Evolutionary conservation across 2,888 invertebrate genomes (phyloP), one percentile per base, ranked within the genome.

Genomic region (Agonopterix heracliana): DNA sequence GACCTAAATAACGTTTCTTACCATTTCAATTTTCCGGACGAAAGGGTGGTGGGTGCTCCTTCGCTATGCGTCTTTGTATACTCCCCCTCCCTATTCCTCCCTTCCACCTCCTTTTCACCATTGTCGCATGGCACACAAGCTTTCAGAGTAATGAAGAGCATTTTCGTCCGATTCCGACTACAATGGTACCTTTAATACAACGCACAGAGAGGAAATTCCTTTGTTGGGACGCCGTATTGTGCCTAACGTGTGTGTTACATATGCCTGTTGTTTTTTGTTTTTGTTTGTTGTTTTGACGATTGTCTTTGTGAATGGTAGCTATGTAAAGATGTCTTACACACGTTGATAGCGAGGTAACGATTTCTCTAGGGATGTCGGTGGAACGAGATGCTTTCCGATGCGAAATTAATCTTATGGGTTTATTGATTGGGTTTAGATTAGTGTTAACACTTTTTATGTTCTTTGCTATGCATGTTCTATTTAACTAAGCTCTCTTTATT

Each of bases 61-160:
- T 82, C 78, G 71, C 71, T 66, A 69, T 73, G 76, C 77, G 80
- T 80, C 83, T 84, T 84, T 83, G 82, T 86, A 60, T 67, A 66
- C 68, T 65, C 68, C 65, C 61, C 55, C 50, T 44, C 53, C 57
- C 55, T 52, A 55, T 60, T 55, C 50, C 47, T 41, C 52, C 54
- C 48, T 49, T 56, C 62, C 64, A 59, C 68, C 71, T 70, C 69
- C 68, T 59, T 64, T 70, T 69, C 71, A 62, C 81, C 77, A 87
- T 88, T 88, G 88, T 88, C 81, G 81, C 78, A 81, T 77, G 78
- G 84, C 84, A 87, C 81, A 83, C 84, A 81, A 86, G 89, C 89
- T 89, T 88, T 89, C 89, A 88, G 79, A 81, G 85, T 89, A 89
- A 89, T 89, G 89, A 89, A 89, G 89, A 89, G 88, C 86, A 89